Percentiles rank a stretch among this genome's conserved stretches.
Conservation (phyloP, 2,113 vertebrate species). For the Neolamprologus fasciatus region DNA sequence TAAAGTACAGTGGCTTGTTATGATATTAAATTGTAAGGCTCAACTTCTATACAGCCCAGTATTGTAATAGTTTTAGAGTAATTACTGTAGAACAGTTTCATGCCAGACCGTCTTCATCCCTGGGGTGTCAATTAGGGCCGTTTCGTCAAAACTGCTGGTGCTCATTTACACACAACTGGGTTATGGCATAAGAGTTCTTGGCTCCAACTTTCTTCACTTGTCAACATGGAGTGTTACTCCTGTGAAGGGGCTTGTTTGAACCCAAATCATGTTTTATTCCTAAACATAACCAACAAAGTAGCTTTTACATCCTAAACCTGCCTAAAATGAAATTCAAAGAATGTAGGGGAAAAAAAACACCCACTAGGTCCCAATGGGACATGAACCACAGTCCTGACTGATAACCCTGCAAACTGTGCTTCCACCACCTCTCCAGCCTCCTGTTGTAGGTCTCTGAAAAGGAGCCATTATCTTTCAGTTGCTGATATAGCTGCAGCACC, state of each 20-base stretch:
- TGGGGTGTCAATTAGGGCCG: neutral
- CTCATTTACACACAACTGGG: neutral
- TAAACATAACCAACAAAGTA: neutral
- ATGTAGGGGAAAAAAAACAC: neutral
- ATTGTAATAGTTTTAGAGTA: neutral
- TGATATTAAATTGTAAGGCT: neutral
- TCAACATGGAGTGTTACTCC: neutral
- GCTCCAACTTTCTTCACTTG: neutral
- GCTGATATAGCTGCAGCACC: neutral
- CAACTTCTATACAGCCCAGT: neutral
- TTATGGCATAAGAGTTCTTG: neutral
- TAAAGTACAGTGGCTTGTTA: neutral
- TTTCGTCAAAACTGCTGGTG: neutral
- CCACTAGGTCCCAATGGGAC: neutral
- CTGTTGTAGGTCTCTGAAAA: neutral
- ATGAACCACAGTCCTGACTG: neutral
- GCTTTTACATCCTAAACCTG: neutral
- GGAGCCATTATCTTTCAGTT: neutral
- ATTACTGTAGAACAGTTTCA: neutral
- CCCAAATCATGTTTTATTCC: neutral
- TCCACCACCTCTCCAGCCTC: neutral
- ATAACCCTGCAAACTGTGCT: neutral
- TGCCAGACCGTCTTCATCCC: neutral
- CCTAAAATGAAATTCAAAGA: neutral
- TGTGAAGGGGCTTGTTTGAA: neutral